Evolutionary conservation across 2,113 vertebrate species (phyloP).

Genomic region (Pseudopipra pipra): DNA sequence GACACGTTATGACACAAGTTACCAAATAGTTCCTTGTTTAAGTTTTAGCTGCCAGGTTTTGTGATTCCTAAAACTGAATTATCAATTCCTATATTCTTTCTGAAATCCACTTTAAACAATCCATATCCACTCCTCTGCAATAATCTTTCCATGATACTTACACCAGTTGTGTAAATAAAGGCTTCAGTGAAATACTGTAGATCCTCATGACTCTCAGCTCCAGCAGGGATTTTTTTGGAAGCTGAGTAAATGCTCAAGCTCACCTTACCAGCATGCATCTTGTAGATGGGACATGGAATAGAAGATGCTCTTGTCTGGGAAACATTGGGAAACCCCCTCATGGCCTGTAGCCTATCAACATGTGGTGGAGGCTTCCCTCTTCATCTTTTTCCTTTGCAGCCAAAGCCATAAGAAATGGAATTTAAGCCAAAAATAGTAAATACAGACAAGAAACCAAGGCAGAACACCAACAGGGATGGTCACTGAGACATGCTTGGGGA

Average conservation of each 20-base stretch:
- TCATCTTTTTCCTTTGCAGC: not conserved
- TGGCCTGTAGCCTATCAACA: not conserved
- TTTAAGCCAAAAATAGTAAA: not conserved
- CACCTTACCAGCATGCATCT: not conserved
- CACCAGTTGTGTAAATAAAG: not conserved
- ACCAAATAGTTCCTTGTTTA: not conserved
- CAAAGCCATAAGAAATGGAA: not conserved
- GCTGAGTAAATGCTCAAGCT: not conserved
- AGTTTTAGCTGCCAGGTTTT: not conserved
- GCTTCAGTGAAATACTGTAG: not conserved
- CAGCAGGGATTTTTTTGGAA: not conserved
- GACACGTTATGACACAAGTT: not conserved
- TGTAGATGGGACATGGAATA: not conserved
- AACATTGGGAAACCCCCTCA: rapidly evolving
- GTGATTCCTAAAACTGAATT: not conserved
- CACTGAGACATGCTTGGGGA: not conserved
- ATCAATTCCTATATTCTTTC: not conserved
- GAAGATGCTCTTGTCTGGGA: not conserved
- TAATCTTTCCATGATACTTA: not conserved
- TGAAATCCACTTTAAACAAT: not conserved
- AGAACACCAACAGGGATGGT: not conserved
- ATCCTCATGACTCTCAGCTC: not conserved
- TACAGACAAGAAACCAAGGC: not conserved
- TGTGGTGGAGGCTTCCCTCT: not conserved
- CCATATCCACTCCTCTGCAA: not conserved